Conservation (phyloP, 2,888 invertebrate species). For the Meta bourneti region DNA sequence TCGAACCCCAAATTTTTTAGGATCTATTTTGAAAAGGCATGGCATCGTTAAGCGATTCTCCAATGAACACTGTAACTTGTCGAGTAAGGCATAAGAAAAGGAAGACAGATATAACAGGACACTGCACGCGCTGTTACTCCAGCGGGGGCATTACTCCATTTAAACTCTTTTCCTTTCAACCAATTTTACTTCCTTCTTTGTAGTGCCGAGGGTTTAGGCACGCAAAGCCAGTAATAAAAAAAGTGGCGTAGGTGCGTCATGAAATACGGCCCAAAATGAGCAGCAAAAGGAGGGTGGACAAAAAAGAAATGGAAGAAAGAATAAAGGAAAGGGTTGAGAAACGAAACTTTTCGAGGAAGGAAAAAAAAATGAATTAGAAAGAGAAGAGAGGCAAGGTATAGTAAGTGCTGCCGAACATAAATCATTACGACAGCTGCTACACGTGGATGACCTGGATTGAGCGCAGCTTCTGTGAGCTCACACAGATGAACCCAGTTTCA, state of each 20-base stretch:
- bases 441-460: slow-evolving; percentile 75
- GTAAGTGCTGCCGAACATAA: slow-evolving; percentile 25
- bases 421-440: slow-evolving; percentile 66
- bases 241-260: slow-evolving; percentile 1
- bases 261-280: slow-evolving; percentile 5
- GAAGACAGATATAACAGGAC: background rate
- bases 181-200: background rate
- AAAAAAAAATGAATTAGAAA: slow-evolving; percentile 29
- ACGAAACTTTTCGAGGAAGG: background rate
- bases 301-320: background rate
- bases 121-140: background rate
- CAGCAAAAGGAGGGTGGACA: background rate
- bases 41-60: too few species aligned
- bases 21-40: too few species aligned
- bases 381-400: slow-evolving; percentile 14
- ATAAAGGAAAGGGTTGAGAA: background rate
- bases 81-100: too few species aligned
- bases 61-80: too few species aligned
- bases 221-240: background rate
- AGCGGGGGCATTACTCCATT: slow-evolving; percentile 8
- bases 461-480: background rate
- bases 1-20: too few species aligned
- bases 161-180: background rate
- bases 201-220: background rate
- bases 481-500: background rate